A percentile compares a stretch with the other conserved stretches of the same genome.
phyloP scores from a whole-genome alignment of 1,140 invertebrate genomes.

The Globodera ellingtonae region DNA sequence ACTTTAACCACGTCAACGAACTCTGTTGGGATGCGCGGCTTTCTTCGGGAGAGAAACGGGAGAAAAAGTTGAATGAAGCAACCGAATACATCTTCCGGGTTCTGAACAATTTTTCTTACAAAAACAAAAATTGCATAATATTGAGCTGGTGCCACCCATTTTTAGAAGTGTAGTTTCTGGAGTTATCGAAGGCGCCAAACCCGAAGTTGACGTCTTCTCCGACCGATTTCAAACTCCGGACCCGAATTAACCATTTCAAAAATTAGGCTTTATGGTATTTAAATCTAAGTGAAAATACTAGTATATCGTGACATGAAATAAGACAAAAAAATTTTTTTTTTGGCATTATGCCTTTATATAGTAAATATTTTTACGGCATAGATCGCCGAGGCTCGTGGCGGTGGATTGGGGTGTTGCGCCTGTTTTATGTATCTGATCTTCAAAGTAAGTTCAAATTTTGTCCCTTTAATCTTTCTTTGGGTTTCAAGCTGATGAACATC shows the following conservation, averaged over 20 bases:
- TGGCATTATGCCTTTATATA: not conserved
- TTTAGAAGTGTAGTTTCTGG: too few species aligned
- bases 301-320: too few species aligned
- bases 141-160: too few species aligned
- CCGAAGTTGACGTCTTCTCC: too few species aligned
- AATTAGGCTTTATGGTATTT: too few species aligned
- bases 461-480: not conserved
- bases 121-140: too few species aligned
- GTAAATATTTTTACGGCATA: not conserved
- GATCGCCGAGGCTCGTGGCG: constrained; percentile 9
- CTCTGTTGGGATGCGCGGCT: constrained; percentile 7
- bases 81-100: constrained; percentile 28
- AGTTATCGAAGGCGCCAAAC: too few species aligned
- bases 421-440: constrained; percentile 9
- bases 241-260: too few species aligned
- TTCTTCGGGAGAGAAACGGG: not conserved
- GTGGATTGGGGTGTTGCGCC: constrained; percentile 11
- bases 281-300: too few species aligned
- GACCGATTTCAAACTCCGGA: too few species aligned
- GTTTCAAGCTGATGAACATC: constrained; percentile 18
- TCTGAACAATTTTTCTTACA: too few species aligned
- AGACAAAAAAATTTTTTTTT: too few species aligned
- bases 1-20: not conserved
- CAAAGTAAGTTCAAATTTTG: constrained; percentile 7
- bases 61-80: constrained; percentile 16